These are phyloP conservation scores for Elgonia sp. DNA, from an alignment of 2,888 invertebrate genomes.

Conservation along the genomic window DNA sequence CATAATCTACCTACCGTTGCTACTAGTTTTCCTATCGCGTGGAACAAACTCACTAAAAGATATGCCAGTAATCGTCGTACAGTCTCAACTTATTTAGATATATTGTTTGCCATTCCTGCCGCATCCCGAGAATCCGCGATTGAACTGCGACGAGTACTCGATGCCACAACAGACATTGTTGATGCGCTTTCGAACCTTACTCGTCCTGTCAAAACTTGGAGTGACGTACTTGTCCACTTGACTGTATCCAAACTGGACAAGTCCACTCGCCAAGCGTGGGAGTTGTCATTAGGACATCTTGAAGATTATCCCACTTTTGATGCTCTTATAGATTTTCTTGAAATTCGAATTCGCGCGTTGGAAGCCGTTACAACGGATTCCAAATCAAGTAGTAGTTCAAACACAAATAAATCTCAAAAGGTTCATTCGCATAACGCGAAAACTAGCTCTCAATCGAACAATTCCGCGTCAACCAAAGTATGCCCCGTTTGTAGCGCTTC, in stretches of 20 bases:
- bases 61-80: not conserved
- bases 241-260: slow-evolving; percentile 15
- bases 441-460: not conserved
- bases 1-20: not conserved
- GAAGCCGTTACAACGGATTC: not conserved
- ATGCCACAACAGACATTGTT: not conserved
- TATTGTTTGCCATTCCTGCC: not conserved
- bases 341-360: not conserved
- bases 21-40: not conserved
- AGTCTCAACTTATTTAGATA: not conserved
- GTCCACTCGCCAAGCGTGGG: not conserved
- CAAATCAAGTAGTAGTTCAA: not conserved
- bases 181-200: not conserved
- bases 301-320: not conserved
- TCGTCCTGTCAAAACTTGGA: not conserved
- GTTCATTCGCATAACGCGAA: slow-evolving; percentile 8
- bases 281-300: not conserved
- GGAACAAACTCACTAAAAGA: not conserved
- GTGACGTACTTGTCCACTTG: slow-evolving; percentile 10
- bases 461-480: too few species aligned
- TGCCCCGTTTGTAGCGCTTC: not conserved
- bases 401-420: not conserved
- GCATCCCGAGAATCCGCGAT: not conserved
- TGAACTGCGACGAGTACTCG: not conserved
- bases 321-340: not conserved